phyloP scores from a whole-genome alignment of 2,797 vertebrate genomes.

The Pitangus sulphuratus region DNA sequence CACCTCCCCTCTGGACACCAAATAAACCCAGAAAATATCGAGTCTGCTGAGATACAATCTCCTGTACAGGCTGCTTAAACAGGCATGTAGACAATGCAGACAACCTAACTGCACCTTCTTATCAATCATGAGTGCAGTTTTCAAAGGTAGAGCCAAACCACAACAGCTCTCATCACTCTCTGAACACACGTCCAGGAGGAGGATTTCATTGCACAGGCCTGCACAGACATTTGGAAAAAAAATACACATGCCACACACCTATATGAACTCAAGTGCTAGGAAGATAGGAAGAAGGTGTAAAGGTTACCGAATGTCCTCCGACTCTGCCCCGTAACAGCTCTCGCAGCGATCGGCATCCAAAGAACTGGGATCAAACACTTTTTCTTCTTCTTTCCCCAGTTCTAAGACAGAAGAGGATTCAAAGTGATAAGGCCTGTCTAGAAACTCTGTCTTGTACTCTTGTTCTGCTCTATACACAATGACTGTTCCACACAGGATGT shows the following conservation, averaged over 20 bases:
- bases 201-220: neutral
- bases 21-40: neutral
- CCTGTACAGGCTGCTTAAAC: neutral
- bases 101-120: neutral
- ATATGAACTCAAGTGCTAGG: neutral
- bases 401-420: conserved; percentile 77
- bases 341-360: conserved; percentile 93
- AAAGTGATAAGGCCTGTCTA: neutral
- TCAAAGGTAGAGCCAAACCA: neutral
- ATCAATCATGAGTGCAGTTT: neutral
- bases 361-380: conserved; percentile 87
- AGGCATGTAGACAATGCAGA: neutral
- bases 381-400: conserved; percentile 87
- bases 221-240: neutral
- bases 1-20: neutral
- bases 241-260: neutral
- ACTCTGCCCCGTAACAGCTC: conserved; percentile 96
- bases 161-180: neutral
- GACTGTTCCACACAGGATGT: neutral
- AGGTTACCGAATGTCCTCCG: conserved; percentile 90
- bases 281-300: neutral
- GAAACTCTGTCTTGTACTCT: neutral
- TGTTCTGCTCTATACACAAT: neutral
- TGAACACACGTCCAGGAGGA: neutral
- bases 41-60: neutral